A percentile compares a stretch with the other conserved stretches of the same genome.
Conservation (phyloP, 2,888 invertebrate species). For the Thelaira solivaga region DNA sequence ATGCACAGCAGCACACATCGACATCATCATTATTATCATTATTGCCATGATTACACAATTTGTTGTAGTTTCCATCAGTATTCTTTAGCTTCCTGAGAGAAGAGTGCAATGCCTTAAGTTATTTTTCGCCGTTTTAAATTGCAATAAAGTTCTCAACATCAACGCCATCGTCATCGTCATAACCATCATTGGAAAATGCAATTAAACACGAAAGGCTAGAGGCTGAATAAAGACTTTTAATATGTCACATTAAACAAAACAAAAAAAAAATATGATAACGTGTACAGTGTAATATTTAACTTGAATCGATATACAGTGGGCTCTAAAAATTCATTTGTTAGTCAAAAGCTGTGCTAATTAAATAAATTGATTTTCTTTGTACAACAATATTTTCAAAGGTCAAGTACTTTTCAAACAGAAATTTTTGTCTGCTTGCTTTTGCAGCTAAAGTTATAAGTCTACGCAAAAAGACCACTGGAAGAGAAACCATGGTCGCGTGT, state of each 20-base stretch:
- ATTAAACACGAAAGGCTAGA: conserved; percentile 72
- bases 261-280: neutral
- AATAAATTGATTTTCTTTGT: too few species aligned
- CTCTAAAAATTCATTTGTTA: too few species aligned
- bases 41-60: conserved; percentile 7
- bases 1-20: conserved; percentile 3
- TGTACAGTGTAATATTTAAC: conserved; percentile 6
- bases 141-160: conserved; percentile 51
- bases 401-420: too few species aligned
- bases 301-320: conserved; percentile 28
- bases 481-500: too few species aligned
- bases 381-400: too few species aligned
- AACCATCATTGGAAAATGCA: conserved; percentile 73
- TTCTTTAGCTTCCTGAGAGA: conserved; percentile 53
- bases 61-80: conserved; percentile 32
- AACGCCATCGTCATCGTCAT: conserved; percentile 14
- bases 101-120: conserved; percentile 57
- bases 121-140: conserved; percentile 56
- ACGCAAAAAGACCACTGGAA: too few species aligned
- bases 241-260: conserved; percentile 33
- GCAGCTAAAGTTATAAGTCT: too few species aligned
- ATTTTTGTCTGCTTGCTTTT: too few species aligned
- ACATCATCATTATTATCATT: neutral
- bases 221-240: conserved; percentile 62
- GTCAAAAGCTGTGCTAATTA: too few species aligned